Percentiles rank a stretch among this genome's conserved stretches.
These are phyloP conservation scores for Mythimna ferrago DNA, from an alignment of 2,888 invertebrate species.

Conservation along the genomic window DNA sequence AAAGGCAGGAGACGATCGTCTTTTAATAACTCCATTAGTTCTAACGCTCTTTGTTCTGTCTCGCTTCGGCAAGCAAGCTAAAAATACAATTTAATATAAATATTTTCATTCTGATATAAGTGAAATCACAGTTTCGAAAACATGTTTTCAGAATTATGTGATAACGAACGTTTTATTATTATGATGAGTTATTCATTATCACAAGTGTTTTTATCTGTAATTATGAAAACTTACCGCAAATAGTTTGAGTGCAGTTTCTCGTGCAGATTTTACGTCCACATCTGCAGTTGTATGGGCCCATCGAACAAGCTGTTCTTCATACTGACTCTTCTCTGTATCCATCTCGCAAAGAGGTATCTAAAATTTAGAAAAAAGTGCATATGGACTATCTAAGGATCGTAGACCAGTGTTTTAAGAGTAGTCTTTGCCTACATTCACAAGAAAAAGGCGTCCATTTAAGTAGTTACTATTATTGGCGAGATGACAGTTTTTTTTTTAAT, in stretches of 20 bases:
- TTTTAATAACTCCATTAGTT: conserved; percentile 95
- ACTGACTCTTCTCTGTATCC: conserved; percentile 94
- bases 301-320: conserved; percentile 94
- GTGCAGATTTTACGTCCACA: conserved; percentile 92
- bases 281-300: conserved; percentile 91
- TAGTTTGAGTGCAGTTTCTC: conserved; percentile 96
- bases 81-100: conserved; percentile 50
- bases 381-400: background rate
- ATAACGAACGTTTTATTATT: conserved; percentile 17
- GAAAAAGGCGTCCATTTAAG: background rate
- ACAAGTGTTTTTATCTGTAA: conserved; percentile 30
- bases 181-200: conserved; percentile 18
- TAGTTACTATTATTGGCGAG: no score
- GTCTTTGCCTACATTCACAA: background rate
- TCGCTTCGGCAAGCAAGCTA: conserved; percentile 96
- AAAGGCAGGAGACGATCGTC: conserved; percentile 94
- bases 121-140: conserved; percentile 19
- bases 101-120: background rate
- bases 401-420: background rate
- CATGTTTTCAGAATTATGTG: conserved; percentile 35
- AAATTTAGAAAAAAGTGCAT: conserved; percentile 51
- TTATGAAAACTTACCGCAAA: conserved; percentile 94
- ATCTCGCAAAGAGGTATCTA: conserved; percentile 94
- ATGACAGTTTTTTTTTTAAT: no score
- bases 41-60: conserved; percentile 96